Evolutionary conservation across 1,140 invertebrate genomes (phyloP).

Genomic region (Drosophila pruinosa): DNA sequence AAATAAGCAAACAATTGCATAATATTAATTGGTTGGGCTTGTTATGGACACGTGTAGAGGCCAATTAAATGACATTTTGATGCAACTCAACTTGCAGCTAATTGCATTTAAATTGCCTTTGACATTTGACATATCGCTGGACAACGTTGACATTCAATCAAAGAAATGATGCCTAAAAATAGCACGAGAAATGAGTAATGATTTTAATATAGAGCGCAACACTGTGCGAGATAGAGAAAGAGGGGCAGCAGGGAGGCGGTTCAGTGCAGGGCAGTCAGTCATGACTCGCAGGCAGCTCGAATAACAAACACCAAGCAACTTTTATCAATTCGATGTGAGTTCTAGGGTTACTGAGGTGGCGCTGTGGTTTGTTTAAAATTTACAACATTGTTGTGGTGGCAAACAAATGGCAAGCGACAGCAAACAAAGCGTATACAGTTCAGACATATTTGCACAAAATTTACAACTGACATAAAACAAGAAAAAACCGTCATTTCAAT

Average conservation of each 20-base stretch:
- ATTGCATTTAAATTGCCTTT: constrained; percentile 65
- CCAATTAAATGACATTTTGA: constrained; percentile 31
- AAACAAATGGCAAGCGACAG: constrained; percentile 14
- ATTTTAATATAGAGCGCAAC: not conserved
- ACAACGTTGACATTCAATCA: constrained; percentile 39
- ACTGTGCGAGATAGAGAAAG: not conserved
- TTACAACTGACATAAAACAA: constrained; percentile 34
- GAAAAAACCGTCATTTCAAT: constrained; percentile 48
- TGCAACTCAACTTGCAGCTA: constrained; percentile 42
- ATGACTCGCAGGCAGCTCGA: constrained; percentile 28
- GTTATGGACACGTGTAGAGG: not conserved
- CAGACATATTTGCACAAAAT: constrained; percentile 53
- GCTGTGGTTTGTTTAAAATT: not conserved
- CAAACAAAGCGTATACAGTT: not conserved
- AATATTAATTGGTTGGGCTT: constrained; percentile 37
- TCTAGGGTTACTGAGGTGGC: not conserved
- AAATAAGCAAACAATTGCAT: constrained; percentile 46
- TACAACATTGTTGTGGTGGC: not conserved
- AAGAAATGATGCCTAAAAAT: constrained; percentile 30
- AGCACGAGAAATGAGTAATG: constrained; percentile 21
- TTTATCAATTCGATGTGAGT: constrained; percentile 39
- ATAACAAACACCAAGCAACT: constrained; percentile 27
- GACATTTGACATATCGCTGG: constrained; percentile 43
- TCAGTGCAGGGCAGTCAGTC: constrained; percentile 8
- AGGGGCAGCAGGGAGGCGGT: not conserved